These are phyloP conservation scores for Ophthalmolycus amberensis DNA, from an alignment of 2,113 vertebrate species.

Conservation along the genomic window DNA sequence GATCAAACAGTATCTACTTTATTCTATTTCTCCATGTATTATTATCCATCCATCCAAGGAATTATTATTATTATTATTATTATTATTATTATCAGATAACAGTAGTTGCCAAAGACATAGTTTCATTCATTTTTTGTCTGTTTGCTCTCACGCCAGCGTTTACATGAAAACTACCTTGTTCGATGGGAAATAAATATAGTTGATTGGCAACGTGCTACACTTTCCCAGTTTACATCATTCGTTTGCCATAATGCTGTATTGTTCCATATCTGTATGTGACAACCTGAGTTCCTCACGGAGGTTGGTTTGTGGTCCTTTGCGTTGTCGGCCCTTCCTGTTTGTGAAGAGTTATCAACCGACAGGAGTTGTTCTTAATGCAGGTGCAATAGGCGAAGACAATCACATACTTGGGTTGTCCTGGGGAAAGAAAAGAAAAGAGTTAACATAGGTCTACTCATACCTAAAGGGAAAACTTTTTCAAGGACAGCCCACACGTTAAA, in stretches of 20 bases:
- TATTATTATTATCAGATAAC: conserved; percentile 40
- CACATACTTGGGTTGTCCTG: conserved; percentile 69
- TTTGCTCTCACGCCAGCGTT: conserved; percentile 58
- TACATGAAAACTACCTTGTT: conserved; percentile 48
- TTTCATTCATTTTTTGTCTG: conserved; percentile 31
- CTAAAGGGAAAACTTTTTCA: conserved; percentile 51
- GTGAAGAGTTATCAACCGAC: conserved; percentile 29
- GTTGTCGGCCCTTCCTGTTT: conserved; percentile 43
- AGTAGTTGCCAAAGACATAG: conserved; percentile 75
- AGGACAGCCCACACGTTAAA: conserved; percentile 63
- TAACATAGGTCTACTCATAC: background rate
- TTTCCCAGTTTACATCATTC: conserved; percentile 65
- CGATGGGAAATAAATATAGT: conserved; percentile 35
- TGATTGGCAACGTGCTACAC: conserved; percentile 42
- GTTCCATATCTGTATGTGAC: conserved; percentile 67
- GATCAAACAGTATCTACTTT: conserved; percentile 62
- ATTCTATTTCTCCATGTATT: conserved; percentile 45
- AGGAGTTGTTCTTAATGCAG: conserved; percentile 47
- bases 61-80: conserved; percentile 49
- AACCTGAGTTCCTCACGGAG: conserved; percentile 27
- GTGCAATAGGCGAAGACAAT: conserved; percentile 78
- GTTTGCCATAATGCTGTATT: conserved; percentile 63
- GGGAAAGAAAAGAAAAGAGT: background rate
- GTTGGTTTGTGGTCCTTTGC: conserved; percentile 34
- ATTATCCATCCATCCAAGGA: conserved; percentile 27